phyloP scores from a whole-genome alignment of 2,888 invertebrate genomes.

The Himalopsyche tibetana region DNA sequence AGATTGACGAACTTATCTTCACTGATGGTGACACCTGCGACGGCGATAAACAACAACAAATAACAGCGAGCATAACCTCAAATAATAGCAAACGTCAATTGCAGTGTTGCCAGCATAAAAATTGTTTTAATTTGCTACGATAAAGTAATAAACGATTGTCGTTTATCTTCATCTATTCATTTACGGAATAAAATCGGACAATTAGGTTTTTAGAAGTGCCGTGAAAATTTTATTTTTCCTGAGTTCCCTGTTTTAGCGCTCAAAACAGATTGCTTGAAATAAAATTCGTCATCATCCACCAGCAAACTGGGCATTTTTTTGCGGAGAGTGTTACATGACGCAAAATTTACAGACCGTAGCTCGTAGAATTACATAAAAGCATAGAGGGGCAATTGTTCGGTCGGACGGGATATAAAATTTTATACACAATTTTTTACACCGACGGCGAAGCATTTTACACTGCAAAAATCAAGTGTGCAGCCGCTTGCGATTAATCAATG shows the following conservation, averaged over 20 bases:
- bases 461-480: conserved; percentile 17
- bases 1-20: too few relatives aligned
- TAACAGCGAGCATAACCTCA: too few relatives aligned
- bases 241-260: background rate
- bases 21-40: too few relatives aligned
- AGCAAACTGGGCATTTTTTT: background rate
- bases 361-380: conserved; percentile 15
- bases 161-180: too few relatives aligned
- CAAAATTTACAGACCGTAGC: conserved; percentile 13
- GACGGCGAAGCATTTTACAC: background rate
- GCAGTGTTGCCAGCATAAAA: too few relatives aligned
- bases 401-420: conserved; percentile 14
- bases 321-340: conserved; percentile 13
- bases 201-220: background rate
- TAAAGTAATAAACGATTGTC: too few relatives aligned
- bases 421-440: conserved; percentile 8
- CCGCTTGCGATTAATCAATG: background rate
- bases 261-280: conserved; percentile 15
- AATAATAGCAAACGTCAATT: too few relatives aligned
- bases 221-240: background rate
- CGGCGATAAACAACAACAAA: too few relatives aligned
- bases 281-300: background rate
- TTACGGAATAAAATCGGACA: too few relatives aligned
- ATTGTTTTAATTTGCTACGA: too few relatives aligned
- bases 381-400: background rate